These are phyloP conservation scores for Archegozetes longisetosus DNA, from an alignment of 1,140 invertebrate genomes.

Conservation along the genomic window DNA sequence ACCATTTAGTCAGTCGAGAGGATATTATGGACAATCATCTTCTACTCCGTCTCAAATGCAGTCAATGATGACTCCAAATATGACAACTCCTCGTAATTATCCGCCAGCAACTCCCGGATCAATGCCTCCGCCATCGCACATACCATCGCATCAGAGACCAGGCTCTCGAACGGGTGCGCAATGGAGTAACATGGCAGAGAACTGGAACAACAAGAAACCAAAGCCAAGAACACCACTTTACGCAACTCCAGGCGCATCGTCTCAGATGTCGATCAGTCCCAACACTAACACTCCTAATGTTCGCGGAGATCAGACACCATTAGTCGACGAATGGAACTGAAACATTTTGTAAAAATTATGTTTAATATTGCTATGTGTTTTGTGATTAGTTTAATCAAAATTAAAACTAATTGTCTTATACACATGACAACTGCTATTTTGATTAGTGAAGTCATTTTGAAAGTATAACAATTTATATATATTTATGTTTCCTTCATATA, in stretches of 20 bases:
- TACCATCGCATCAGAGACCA: not conserved
- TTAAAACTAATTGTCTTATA: too few species aligned
- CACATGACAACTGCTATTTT: too few species aligned
- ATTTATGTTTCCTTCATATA: too few species aligned
- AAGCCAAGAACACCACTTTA: constrained; percentile 10
- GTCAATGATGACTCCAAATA: not conserved
- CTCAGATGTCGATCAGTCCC: constrained; percentile 18
- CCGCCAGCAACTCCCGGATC: not conserved
- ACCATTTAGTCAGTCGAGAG: not conserved
- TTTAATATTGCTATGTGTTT: too few species aligned
- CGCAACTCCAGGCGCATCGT: constrained; percentile 15
- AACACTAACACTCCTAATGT: not conserved
- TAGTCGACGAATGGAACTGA: constrained; percentile 15
- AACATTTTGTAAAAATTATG: too few species aligned
- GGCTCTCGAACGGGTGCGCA: not conserved
- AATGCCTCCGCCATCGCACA: not conserved
- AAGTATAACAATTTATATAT: too few species aligned
- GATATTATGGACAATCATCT: not conserved
- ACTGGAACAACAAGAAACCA: constrained; percentile 25
- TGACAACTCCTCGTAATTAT: not conserved
- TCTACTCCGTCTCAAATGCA: not conserved
- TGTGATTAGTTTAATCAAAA: too few species aligned
- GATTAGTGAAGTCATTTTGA: too few species aligned
- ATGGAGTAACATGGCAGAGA: not conserved
- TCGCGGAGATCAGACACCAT: constrained; percentile 16